Base-by-base conservation (phyloP, 2,888 invertebrate genomes). In the Conus canariensis region DNA sequence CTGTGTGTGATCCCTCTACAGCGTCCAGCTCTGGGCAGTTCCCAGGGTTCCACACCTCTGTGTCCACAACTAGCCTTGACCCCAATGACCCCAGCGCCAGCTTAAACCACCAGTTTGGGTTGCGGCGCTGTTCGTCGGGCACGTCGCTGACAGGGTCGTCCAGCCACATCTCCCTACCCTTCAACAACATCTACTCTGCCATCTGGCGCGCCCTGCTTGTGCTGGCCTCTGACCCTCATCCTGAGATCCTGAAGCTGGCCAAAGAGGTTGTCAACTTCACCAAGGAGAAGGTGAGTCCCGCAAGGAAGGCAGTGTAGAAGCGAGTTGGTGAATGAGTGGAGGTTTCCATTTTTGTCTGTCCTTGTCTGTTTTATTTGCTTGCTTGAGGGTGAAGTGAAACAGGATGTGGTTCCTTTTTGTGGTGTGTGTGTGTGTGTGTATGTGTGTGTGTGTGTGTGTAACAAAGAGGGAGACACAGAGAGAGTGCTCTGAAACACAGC, bases 151-250 rank as follows among this genome's bases (percentile, higher is more conserved):
- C 90, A 70, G 90, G 87, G 14, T 30, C 82, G 16, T 77, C 87
- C 19, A 56, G 80, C 7, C 89, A 91, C 70, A 91, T 93, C 59
- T 91, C 91, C 4, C 91, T 90, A 60, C 87, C 89, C 88, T 94
- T 94, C 91, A 94, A 93, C 91, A 95, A 93, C 87, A 98, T 99
- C 90, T 99, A 99, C 96, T 97, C 98, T 96, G 98, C 98, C 96
- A 97, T 99, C 90, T 99, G 99, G 99, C 97, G 97, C 93, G 97
- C 98, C 45, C 97, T 99, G 93, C 97, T 97, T 91, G 97, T 97
- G 91, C 97, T 99, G 94, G 97, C 98, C 90, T 97, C 97, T 91
- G 99, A 99, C 97, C 99, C 99, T 2, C 98, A 98, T 96, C 98
- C 98, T 5, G 97, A 97, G 90, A 98, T 99, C 7, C 97, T 98